phyloP scores from a whole-genome alignment of 2,888 invertebrate species.

The Junonia oenone region DNA sequence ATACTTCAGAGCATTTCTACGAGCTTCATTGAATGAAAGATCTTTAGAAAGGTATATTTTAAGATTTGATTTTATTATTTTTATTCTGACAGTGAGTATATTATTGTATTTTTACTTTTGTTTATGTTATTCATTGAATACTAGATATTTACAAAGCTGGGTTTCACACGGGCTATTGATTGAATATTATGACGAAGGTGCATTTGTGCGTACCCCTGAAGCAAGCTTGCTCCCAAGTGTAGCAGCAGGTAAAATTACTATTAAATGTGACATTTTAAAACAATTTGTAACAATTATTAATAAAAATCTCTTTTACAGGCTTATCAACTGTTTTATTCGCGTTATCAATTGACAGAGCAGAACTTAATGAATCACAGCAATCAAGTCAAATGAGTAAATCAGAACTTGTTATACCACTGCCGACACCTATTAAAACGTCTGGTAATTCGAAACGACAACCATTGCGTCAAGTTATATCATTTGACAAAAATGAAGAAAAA shows the following conservation, averaged over 20 bases:
- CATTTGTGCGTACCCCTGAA: constrained; percentile 90
- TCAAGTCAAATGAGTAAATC: constrained; percentile 65
- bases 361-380: constrained; percentile 83
- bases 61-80: neutral
- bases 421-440: constrained; percentile 78
- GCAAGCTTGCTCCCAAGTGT: constrained; percentile 89
- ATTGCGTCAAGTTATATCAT: constrained; percentile 71
- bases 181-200: constrained; percentile 91
- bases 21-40: constrained; percentile 93
- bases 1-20: constrained; percentile 91
- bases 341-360: constrained; percentile 91
- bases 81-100: neutral
- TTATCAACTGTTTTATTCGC: constrained; percentile 95
- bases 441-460: constrained; percentile 63
- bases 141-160: constrained; percentile 86
- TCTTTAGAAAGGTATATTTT: constrained; percentile 85
- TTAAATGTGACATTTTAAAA: constrained; percentile 6
- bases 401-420: constrained; percentile 86
- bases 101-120: neutral
- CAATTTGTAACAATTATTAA: constrained; percentile 14
- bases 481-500: constrained; percentile 63
- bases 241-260: constrained; percentile 84
- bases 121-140: constrained; percentile 5
- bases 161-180: constrained; percentile 82
- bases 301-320: constrained; percentile 71